Evolutionary conservation across 2,888 invertebrate genomes (phyloP).

Genomic region (Tolmerus cingulatus): DNA sequence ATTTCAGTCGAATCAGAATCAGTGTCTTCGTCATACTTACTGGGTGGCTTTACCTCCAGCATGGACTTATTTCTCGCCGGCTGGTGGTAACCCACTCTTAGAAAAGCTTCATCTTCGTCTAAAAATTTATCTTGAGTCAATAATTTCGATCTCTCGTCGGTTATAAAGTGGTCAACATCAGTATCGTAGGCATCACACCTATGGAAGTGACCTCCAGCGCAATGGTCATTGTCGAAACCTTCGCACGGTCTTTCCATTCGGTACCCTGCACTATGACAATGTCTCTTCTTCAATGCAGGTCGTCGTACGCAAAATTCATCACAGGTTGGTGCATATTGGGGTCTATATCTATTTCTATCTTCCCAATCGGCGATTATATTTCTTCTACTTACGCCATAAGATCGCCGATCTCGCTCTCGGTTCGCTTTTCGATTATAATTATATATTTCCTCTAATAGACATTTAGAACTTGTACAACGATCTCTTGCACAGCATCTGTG

Average conservation of each 20-base stretch:
- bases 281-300: conserved; percentile 46
- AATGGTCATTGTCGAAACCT: conserved; percentile 61
- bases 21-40: conserved; percentile 59
- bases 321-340: conserved; percentile 37
- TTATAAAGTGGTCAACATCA: conserved; percentile 60
- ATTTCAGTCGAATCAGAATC: conserved; percentile 63
- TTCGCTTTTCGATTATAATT: conserved; percentile 51
- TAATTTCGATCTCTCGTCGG: conserved; percentile 60
- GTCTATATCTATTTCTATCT: conserved; percentile 52
- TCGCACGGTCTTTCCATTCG: conserved; percentile 48
- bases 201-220: neutral
- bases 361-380: conserved; percentile 59
- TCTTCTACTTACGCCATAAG: conserved; percentile 53
- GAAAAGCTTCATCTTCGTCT: conserved; percentile 60
- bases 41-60: conserved; percentile 61
- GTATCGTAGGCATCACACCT: conserved; percentile 54
- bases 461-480: conserved; percentile 60
- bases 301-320: conserved; percentile 61
- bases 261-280: neutral
- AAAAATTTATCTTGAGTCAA: conserved; percentile 61
- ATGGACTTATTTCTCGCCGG: conserved; percentile 57
- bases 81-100: conserved; percentile 48
- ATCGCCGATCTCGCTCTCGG: conserved; percentile 42
- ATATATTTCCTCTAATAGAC: conserved; percentile 60
- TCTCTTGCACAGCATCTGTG: conserved; percentile 58